phyloP scores from a whole-genome alignment of 2,888 invertebrate species.

The Ormyrus pomaceus region DNA sequence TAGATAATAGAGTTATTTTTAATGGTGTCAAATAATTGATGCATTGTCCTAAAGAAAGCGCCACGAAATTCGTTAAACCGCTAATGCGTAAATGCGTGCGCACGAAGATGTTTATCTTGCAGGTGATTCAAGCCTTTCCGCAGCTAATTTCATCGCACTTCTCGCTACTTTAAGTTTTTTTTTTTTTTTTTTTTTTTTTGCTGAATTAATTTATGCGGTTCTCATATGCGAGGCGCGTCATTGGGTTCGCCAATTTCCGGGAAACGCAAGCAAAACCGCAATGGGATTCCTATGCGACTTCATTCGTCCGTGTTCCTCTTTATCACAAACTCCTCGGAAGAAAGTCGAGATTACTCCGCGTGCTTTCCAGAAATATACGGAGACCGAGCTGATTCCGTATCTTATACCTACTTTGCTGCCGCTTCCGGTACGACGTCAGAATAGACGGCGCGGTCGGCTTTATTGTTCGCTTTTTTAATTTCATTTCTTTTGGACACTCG shows the following conservation, averaged over 20 bases:
- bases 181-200: not conserved
- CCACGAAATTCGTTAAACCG: not conserved
- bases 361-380: constrained; percentile 32
- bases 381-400: constrained; percentile 1
- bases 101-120: constrained; percentile 6
- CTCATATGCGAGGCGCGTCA: not conserved
- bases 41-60: not conserved
- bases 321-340: constrained; percentile 10
- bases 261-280: constrained; percentile 37
- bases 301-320: not conserved
- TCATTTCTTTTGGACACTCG: not conserved
- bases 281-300: constrained; percentile 28
- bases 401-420: not conserved
- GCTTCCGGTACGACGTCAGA: constrained; percentile 2
- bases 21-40: no score
- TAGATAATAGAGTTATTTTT: no score
- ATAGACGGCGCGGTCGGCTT: not conserved
- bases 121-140: constrained; percentile 9
- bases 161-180: no score
- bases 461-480: constrained; percentile 4
- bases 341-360: not conserved
- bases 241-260: constrained; percentile 34
- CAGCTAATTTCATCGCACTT: not conserved
- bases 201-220: constrained; percentile 2
- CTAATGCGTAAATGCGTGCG: not conserved